Evolutionary conservation across 2,888 invertebrate genomes (phyloP), one percentile per base, ranked within the genome.

Genomic region (Dromius quadrimaculatus): DNA sequence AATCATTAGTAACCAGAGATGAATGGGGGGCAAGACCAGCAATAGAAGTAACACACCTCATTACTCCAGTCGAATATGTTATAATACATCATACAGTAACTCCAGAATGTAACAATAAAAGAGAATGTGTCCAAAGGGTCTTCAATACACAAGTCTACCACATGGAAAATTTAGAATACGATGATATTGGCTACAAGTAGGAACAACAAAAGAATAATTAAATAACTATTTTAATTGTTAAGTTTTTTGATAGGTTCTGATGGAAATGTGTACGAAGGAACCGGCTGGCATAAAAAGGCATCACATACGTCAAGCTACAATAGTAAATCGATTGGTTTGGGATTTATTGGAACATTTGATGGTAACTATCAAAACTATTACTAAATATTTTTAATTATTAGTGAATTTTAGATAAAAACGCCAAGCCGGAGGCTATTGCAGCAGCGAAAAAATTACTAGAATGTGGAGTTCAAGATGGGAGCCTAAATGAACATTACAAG

Each of bases 101-200:
- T 0, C 76, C 80, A 0, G 80, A 81, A n/a, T 89, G 88, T 72
- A 28, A 66, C 0, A 81, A 80, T 0, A 81, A 83, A 61, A 76
- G 75, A 0, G 75, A 79, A 1, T 89, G 89, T 73, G 78, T 82
- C 1, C 72, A 74, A 3, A 73, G 79, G 0, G 76, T 84, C 2
- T 81, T 78, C 17, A 80, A 78, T 17, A 87, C 88, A 34, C 86
- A 88, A 72, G 78, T 80, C 50, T 84, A 83, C 74, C 88, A 88
- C 17, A 84, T 85, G 78, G 41, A 62, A 61, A 80, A 85, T 54
- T 72, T 83, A 11, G 80, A 83, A 9, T 88, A 84, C 77, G 78
- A 80, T 47, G 89, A 89, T 75, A 86, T 89, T 66, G 88, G 85
- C 20, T 86, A 84, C 75, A 87, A 88, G 88, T 89, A 80, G 85